phyloP scores from a whole-genome alignment of 2,888 invertebrate species.

The Orthosia cruda region DNA sequence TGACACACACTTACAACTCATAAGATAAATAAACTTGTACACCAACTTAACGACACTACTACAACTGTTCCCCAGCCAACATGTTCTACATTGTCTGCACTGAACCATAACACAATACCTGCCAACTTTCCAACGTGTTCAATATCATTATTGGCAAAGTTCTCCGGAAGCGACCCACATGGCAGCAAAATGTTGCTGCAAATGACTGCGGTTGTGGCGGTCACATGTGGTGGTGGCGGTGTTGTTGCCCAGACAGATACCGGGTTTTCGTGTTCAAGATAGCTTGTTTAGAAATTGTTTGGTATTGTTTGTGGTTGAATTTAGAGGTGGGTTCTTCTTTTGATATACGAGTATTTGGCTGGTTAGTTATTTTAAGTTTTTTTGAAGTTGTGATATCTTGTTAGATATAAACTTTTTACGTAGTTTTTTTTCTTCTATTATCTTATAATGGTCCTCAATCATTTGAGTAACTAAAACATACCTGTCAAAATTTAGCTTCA shows the following conservation, averaged over 20 bases:
- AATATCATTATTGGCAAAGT: conserved; percentile 71
- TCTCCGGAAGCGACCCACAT: conserved; percentile 67
- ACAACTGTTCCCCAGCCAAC: conserved; percentile 21
- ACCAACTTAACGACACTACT: conserved; percentile 7
- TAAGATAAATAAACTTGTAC: background rate
- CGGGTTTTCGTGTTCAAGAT: conserved; percentile 29
- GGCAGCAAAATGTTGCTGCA: conserved; percentile 55
- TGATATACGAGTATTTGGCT: background rate
- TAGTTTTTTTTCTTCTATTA: background rate
- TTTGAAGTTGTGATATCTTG: too few relatives aligned
- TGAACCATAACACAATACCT: conserved; percentile 42
- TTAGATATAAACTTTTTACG: too few relatives aligned
- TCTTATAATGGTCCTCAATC: too few relatives aligned
- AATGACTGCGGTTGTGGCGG: conserved; percentile 63
- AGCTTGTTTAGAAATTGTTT: conserved; percentile 22
- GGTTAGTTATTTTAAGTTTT: background rate
- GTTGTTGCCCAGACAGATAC: conserved; percentile 20
- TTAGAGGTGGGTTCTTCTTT: background rate
- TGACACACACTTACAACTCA: background rate
- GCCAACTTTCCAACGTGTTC: conserved; percentile 37
- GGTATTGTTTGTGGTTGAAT: conserved; percentile 6
- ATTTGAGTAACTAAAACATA: too few relatives aligned
- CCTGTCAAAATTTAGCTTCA: too few relatives aligned
- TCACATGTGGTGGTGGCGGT: conserved; percentile 32
- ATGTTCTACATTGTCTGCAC: background rate